Percentiles rank a stretch among this genome's conserved stretches.
These are phyloP conservation scores for Cephus pygmeus DNA, from an alignment of 2,888 invertebrate genomes.

Conservation along the genomic window DNA sequence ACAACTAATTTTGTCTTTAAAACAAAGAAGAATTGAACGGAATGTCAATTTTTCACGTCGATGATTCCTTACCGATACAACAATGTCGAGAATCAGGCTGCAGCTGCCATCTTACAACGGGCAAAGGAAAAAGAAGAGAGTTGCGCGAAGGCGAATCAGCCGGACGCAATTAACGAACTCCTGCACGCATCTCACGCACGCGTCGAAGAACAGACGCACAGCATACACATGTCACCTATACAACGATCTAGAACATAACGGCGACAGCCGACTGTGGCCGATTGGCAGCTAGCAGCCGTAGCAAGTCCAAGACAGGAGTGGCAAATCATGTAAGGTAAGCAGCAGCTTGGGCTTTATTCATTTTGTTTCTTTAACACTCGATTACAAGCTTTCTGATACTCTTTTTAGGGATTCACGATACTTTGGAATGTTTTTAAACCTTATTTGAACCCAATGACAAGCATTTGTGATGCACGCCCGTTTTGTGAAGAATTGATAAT, in stretches of 20 bases:
- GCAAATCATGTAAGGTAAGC: constrained; percentile 50
- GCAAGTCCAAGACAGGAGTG: constrained; percentile 39
- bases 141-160: no score
- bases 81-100: no score
- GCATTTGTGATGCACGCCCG: neutral
- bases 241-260: neutral
- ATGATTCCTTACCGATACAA: no score
- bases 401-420: neutral
- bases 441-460: neutral
- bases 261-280: constrained; percentile 9
- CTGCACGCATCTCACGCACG: neutral
- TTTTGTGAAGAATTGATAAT: neutral
- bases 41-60: no score
- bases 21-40: no score
- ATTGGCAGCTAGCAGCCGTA: constrained; percentile 37
- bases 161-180: neutral
- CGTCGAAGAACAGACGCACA: neutral
- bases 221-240: neutral
- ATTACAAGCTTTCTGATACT: neutral
- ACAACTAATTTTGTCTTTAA: no score
- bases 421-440: neutral
- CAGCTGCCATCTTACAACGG: no score
- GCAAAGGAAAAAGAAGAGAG: no score
- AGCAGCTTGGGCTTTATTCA: constrained; percentile 12
- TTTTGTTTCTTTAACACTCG: constrained; percentile 18